These are phyloP conservation scores for Slavum lentiscoides DNA, from an alignment of 2,888 invertebrate genomes.

Conservation along the genomic window DNA sequence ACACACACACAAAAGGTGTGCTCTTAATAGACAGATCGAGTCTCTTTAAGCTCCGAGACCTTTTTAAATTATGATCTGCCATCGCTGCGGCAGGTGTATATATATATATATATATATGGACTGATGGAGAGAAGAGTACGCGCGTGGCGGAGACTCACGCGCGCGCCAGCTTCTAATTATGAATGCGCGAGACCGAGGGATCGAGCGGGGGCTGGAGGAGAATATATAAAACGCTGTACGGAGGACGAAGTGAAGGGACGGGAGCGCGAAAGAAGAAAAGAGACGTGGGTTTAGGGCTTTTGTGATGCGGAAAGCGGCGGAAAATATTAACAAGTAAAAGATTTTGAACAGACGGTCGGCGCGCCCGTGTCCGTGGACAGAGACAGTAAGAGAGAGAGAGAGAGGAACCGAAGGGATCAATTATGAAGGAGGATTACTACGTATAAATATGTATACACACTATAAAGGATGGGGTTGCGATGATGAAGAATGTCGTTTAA, in stretches of 20 bases:
- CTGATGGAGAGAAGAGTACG: not conserved
- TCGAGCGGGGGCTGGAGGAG: not conserved
- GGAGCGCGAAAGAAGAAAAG: conserved; percentile 14
- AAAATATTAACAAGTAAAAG: conserved; percentile 56
- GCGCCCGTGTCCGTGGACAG: not conserved
- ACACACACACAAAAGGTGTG: conserved; percentile 35
- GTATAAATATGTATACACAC: conserved; percentile 1
- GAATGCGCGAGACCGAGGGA: conserved; percentile 40
- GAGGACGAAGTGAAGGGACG: not conserved
- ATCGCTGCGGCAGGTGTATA: not conserved
- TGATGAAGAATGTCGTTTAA: conserved; percentile 53
- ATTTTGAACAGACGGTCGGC: conserved; percentile 29
- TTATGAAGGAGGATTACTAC: conserved; percentile 51
- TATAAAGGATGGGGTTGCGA: conserved; percentile 45
- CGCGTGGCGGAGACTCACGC: conserved; percentile 6
- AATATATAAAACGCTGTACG: not conserved
- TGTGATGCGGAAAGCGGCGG: conserved; percentile 56
- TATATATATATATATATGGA: not conserved
- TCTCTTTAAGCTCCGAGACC: conserved; percentile 48
- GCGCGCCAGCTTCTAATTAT: conserved; percentile 49
- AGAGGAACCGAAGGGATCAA: conserved; percentile 50
- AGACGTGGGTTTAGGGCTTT: conserved; percentile 54
- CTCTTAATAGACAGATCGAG: conserved; percentile 53
- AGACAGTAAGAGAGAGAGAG: not conserved
- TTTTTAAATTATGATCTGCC: conserved; percentile 53